These are phyloP conservation scores for Homalodisca vitripennis DNA, from an alignment of 1,140 invertebrate species.

Conservation along the genomic window DNA sequence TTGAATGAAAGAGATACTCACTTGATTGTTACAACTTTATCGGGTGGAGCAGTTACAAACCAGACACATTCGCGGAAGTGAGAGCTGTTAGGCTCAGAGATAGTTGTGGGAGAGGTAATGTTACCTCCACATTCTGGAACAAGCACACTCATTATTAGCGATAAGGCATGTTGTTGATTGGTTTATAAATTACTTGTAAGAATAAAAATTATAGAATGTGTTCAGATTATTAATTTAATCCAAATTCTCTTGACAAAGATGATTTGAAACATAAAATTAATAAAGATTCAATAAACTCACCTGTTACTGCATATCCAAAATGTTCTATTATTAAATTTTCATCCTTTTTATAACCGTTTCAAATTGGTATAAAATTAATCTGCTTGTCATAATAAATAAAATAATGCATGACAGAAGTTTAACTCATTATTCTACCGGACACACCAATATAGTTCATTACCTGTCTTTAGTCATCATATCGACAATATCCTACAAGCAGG, in stretches of 20 bases:
- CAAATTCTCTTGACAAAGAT: neutral
- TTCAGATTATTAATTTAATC: neutral
- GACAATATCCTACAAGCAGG: too few species aligned
- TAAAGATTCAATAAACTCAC: neutral
- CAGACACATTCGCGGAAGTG: slow-evolving; percentile 67
- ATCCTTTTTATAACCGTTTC: too few species aligned
- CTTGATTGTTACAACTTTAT: slow-evolving; percentile 62
- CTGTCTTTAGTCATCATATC: too few species aligned
- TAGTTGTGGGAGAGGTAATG: slow-evolving; percentile 1
- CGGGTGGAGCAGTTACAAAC: slow-evolving; percentile 67
- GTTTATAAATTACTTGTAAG: neutral
- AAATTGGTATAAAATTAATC: too few species aligned
- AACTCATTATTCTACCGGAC: too few species aligned
- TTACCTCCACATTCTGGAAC: slow-evolving; percentile 5
- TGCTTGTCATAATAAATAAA: too few species aligned
- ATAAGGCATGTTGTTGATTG: neutral
- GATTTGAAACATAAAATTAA: neutral
- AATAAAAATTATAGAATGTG: neutral
- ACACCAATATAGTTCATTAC: too few species aligned
- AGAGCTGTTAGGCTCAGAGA: slow-evolving; percentile 39
- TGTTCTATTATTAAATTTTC: too few species aligned
- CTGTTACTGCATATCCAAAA: neutral
- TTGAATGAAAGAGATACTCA: slow-evolving; percentile 32
- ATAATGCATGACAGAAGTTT: too few species aligned
- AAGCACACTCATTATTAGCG: neutral